These are phyloP conservation scores for Sipha flava DNA, from an alignment of 1,140 invertebrate species.

Conservation along the genomic window DNA sequence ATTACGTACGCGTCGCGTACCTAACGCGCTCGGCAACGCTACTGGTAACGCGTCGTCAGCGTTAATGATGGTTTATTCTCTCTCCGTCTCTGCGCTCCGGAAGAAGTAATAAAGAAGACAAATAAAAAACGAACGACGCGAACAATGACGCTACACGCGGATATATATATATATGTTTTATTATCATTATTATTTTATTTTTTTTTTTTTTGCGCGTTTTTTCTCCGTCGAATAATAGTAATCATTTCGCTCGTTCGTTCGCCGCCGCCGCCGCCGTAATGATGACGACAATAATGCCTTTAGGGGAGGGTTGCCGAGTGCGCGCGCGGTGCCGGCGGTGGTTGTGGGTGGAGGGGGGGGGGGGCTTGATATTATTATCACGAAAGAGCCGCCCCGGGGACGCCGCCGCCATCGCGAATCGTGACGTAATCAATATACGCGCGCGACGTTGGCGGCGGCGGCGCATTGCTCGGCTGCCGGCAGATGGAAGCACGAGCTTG, in stretches of 20 bases:
- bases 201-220: not conserved
- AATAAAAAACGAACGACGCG: too few species aligned
- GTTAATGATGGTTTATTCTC: too few species aligned
- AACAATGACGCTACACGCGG: not conserved
- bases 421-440: conserved; percentile 32
- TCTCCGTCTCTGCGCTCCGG: too few species aligned
- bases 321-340: not conserved
- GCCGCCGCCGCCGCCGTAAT: conserved; percentile 1
- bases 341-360: not conserved
- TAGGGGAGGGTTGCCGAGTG: conserved; percentile 3
- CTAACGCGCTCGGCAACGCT: too few species aligned
- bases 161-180: too few species aligned
- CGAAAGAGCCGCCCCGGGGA: conserved; percentile 29
- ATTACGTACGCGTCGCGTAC: too few species aligned
- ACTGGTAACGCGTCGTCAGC: too few species aligned
- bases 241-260: not conserved
- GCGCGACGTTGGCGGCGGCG: not conserved
- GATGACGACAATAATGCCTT: conserved; percentile 29
- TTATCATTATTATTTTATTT: too few species aligned
- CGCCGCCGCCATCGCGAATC: conserved; percentile 29
- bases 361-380: conserved; percentile 28
- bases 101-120: too few species aligned
- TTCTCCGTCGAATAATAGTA: not conserved
- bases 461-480: conserved; percentile 1
- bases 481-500: conserved; percentile 25